Base-by-base conservation (phyloP, 2,888 invertebrate genomes). In the Noctua janthina region DNA sequence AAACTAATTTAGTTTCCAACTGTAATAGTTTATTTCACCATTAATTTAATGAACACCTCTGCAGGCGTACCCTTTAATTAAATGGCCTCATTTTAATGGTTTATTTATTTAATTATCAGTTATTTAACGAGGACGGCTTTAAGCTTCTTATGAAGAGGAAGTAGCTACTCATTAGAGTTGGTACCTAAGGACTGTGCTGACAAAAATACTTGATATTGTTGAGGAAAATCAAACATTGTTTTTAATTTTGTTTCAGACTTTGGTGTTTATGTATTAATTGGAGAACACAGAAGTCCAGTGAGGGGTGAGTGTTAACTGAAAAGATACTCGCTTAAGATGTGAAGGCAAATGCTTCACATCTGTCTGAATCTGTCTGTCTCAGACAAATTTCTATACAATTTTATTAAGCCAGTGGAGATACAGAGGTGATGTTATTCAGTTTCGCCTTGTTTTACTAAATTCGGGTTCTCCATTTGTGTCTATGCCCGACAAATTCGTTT, bases 21-120 rank as follows among this genome's bases (percentile, higher is more conserved):
- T 29, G 17, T 68, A n/a, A 35, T 70, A 72, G 62, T 76, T 69
- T 77, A 81, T 74, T 76, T 64, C n/a, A 4, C 43, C 56, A 64
- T 85, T 82, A 20, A 54, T 76, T 81, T 74, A 76, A 82, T 82
- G 74, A 78, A 64, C 82, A 71, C 74, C 68, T 49, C n/a, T 70
- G 68, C 76, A 29, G 64, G 76, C 29, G 39, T 35, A 64, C 39
- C n/a, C 43, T 59, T 76, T 84, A 84, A 77, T 84, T 81, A 72
- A 79, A 64, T 6, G 46, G 35, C 46, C 39, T 72, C 64, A 59
- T 74, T 71, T n/a, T 23, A 81, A 73, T 78, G 70, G 70, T 59
- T 64, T 81, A 66, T 81, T 81, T 77, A 68, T 78, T 77, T 77
- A 72, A 75, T 74, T 75, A 71, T 80, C 73, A 46, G 64, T 62